phyloP scores from a whole-genome alignment of 2,888 invertebrate genomes.

The Tridacna crocea region DNA sequence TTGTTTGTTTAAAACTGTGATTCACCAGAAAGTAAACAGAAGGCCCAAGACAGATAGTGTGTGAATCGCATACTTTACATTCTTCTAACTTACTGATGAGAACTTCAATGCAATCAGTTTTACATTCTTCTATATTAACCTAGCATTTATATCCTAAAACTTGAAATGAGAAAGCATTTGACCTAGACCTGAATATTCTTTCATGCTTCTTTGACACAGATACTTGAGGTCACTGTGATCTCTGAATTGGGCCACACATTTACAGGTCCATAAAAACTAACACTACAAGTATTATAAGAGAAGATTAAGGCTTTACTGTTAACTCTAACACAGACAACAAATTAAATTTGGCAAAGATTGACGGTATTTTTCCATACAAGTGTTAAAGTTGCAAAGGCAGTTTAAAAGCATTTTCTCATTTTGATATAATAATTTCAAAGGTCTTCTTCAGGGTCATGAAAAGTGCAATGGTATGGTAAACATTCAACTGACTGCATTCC shows the following conservation, averaged over 20 bases:
- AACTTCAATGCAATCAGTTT: conserved; percentile 19
- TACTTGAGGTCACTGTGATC: neutral
- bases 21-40: conserved; percentile 4
- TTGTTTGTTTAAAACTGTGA: neutral
- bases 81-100: neutral
- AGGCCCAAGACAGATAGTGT: neutral
- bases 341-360: too few relatives aligned
- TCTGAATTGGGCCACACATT: neutral
- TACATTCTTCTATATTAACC: neutral
- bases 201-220: neutral
- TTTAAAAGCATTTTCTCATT: too few relatives aligned
- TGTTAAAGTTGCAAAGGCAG: too few relatives aligned
- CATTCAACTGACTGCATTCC: too few relatives aligned
- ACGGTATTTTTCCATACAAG: too few relatives aligned
- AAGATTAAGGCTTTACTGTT: too few relatives aligned
- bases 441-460: too few relatives aligned
- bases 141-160: neutral
- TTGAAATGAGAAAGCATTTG: neutral
- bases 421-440: too few relatives aligned
- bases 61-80: conserved; percentile 16
- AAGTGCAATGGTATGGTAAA: too few relatives aligned
- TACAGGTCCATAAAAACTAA: too few relatives aligned
- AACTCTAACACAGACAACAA: too few relatives aligned
- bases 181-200: neutral
- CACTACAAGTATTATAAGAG: too few relatives aligned